phyloP scores from a whole-genome alignment of 2,797 vertebrate species.

The Halcyon smyrnensis region DNA sequence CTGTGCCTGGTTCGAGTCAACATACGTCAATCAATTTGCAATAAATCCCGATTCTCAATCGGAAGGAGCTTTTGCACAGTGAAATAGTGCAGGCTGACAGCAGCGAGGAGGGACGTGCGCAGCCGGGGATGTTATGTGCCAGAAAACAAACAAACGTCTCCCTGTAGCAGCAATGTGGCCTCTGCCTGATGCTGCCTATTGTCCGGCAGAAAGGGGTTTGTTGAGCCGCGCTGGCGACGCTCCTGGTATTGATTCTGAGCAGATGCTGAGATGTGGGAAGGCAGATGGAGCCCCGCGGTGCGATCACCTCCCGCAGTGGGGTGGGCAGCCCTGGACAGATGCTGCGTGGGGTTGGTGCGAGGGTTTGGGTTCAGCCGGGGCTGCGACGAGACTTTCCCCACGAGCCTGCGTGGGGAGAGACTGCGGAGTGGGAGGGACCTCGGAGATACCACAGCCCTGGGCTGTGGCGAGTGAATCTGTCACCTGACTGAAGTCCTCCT shows the following conservation, averaged over 20 bases:
- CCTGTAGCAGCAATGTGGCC: neutral
- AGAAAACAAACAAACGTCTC: neutral
- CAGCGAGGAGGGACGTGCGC: neutral
- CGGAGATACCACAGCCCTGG: neutral
- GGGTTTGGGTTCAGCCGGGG: neutral
- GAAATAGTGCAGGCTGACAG: no score
- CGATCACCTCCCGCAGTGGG: neutral
- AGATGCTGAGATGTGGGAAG: constrained; percentile 1
- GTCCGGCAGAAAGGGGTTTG: neutral
- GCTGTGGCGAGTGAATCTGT: neutral
- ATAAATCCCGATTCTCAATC: neutral
- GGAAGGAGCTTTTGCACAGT: neutral
- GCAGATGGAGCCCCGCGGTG: constrained; percentile 26
- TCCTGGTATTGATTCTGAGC: neutral
- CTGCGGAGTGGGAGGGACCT: neutral
- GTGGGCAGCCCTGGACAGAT: neutral
- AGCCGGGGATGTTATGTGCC: neutral
- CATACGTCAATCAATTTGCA: neutral
- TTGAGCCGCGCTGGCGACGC: neutral
- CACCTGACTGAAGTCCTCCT: neutral
- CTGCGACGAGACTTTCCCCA: fast-evolving
- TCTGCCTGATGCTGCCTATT: neutral
- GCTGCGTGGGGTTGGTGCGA: fast-evolving
- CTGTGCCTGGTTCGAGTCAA: neutral
- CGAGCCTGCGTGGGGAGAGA: neutral